These are phyloP conservation scores for Tupiocoris notatus DNA, from an alignment of 2,888 invertebrate genomes.

Conservation along the genomic window DNA sequence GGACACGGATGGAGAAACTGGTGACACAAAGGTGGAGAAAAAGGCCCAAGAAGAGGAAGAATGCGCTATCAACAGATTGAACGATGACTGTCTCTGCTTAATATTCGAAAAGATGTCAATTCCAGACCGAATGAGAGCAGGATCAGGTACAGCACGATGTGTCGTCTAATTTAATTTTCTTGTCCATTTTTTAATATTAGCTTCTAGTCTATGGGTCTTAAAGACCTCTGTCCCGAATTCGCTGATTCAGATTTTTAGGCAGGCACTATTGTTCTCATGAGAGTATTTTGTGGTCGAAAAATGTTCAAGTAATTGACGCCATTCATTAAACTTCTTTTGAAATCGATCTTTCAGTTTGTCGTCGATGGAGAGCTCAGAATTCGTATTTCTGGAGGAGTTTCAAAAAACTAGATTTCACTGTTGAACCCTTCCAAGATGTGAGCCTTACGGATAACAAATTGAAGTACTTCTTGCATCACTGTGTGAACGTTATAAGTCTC, in stretches of 20 bases:
- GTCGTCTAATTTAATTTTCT: too few species aligned
- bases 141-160: background rate
- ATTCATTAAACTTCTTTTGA: too few species aligned
- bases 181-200: too few species aligned
- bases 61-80: slow-evolving; percentile 38
- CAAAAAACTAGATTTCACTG: slow-evolving; percentile 44
- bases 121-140: slow-evolving; percentile 16
- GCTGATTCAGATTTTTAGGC: too few species aligned
- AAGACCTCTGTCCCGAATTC: too few species aligned
- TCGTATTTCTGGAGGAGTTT: slow-evolving; percentile 33
- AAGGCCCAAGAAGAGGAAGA: background rate
- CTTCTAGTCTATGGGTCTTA: too few species aligned
- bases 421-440: slow-evolving; percentile 8
- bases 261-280: too few species aligned
- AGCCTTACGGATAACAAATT: slow-evolving; percentile 28
- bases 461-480: slow-evolving; percentile 24
- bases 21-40: background rate
- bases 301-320: too few species aligned
- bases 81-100: slow-evolving; percentile 44
- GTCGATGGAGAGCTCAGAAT: slow-evolving; percentile 40
- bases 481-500: slow-evolving; percentile 40
- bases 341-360: slow-evolving; percentile 38
- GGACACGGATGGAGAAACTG: slow-evolving; percentile 1
- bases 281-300: too few species aligned
- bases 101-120: slow-evolving; percentile 40